Base-by-base conservation (phyloP, 2,797 vertebrate genomes). In the Nyctibius grandis region DNA sequence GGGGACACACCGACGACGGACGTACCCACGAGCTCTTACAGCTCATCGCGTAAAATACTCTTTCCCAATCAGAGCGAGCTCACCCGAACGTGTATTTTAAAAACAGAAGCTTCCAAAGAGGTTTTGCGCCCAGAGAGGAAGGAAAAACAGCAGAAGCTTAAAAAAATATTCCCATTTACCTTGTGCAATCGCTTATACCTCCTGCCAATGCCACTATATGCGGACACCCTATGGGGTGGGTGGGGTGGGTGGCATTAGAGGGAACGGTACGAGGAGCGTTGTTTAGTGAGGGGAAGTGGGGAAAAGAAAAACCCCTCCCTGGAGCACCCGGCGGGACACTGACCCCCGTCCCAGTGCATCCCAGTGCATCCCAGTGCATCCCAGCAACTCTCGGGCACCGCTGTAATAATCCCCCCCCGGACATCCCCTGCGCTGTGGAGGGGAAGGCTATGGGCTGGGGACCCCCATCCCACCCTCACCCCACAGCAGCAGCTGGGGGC, bases 51-150 rank as follows among this genome's bases (percentile, higher is more conserved):
- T 17, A 31, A 72, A 85, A 85, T 0, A 4, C 11, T 11, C 34
- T 14, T 53, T 56, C 36, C 57, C 9, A 40, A 3, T 14, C 47
- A 33, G 18, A 60, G 5, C 33, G 5, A 31, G 13, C 23, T 67
- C 29, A 5, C 19, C 11, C 15, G 0, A 36, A 56, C 0, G 7
- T 0, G 54, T 31, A 0, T 42, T 64, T 73, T 3, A 25, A 78
- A 57, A 77, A 14, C 20, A 53, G 44, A 8, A 61, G 23, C 36
- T 61, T 63, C 42, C 36, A 9, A 44, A 50, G 22, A 85, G 54
- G 47, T 70, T 86, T 83, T 42, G 45, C 4, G 23, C 33, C n/a
- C 28, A 23, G 15, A 75, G 18, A 20, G 16, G 28, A 63, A 16
- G 7, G 10, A 3, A 8, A 72, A 88, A 77, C 1, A 8, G 7